Evolutionary conservation across 2,888 invertebrate species (phyloP), one percentile per base, ranked within the genome.

Genomic region (Ariolimax columbianus): DNA sequence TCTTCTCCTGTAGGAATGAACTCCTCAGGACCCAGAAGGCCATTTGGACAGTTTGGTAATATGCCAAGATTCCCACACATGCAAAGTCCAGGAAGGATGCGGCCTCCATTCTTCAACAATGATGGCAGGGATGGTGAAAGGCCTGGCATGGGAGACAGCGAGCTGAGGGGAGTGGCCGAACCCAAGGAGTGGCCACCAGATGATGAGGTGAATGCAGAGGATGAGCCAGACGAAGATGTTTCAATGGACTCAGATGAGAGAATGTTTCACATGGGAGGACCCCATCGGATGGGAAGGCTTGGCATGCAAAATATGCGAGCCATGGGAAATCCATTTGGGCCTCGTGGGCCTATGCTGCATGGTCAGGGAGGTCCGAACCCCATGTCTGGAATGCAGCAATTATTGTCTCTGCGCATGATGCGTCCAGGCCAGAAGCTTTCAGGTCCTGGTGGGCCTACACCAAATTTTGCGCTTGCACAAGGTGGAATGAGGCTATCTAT

Each of bases 101-200:
- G 84, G 79, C 78, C 82, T 14, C 79, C 80, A 40, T 77, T 80
- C 9, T 77, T 82, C 63, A 82, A 77, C 70, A 78, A 72, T 47
- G 47, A 79, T 63, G 23, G 66, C 17, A 36, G n/a, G 17, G 59
- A 85, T 51, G 59, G 77, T 68, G 75, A 84, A n/a, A 51, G 30
- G 38, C 40, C 55, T 55, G 75, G 63, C 1, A 82, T 82, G 72
- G 72, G 70, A 70, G 82, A 82, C 26, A 63, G 82, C 51, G 85
- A 85, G 33, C 70, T 77, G 63, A 66, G 85, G n/a, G 80, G 40
- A n/a, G 77, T 84, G 75, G 86, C 85, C 36, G 87, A 87, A 33
- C 83, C 86, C 59, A 87, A 87, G 63, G 87, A 87, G 68, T 87
- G 87, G 87, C 84, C 87, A 23, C 82, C 82, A 79, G 86, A 86